Conservation (phyloP, 2,113 vertebrate species). For the Motacilla alba region DNA sequence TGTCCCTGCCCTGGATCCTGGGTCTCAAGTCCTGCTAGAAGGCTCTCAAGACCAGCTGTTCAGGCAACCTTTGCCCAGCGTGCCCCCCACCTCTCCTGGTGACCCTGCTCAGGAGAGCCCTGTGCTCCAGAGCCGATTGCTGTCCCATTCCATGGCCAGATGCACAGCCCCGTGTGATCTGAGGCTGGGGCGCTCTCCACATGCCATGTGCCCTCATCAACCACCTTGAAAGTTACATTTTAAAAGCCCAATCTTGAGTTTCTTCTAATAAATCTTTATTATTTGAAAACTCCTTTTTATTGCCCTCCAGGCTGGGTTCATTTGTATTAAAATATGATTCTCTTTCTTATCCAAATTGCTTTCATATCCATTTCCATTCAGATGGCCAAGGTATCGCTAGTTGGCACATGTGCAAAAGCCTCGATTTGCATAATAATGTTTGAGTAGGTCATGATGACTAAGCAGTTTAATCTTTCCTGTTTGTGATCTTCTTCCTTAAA, state of each 20-base stretch:
- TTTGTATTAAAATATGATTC: background rate
- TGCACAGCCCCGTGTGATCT: background rate
- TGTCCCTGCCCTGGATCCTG: background rate
- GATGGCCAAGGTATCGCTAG: background rate
- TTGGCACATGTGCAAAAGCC: background rate
- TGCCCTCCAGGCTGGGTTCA: background rate
- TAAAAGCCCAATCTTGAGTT: background rate
- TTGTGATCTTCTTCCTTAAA: background rate
- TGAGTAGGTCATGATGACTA: conserved; percentile 14
- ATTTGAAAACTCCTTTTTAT: background rate
- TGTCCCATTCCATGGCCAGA: background rate
- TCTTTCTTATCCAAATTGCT: conserved; percentile 1
- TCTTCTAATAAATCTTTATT: background rate
- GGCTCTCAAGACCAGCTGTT: background rate
- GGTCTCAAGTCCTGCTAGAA: background rate
- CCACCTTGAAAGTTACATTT: background rate
- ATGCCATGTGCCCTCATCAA: background rate
- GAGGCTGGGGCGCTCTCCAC: background rate
- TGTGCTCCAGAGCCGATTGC: background rate
- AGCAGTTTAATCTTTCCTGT: conserved; percentile 17
- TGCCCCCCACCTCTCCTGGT: accelerated
- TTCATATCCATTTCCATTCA: background rate
- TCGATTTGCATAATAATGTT: conserved; percentile 7
- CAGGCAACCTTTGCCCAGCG: background rate
- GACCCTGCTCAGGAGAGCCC: background rate